A percentile compares a stretch with the other conserved stretches of the same genome.
phyloP scores from a whole-genome alignment of 2,797 vertebrate species.

The Mareca strepera region DNA sequence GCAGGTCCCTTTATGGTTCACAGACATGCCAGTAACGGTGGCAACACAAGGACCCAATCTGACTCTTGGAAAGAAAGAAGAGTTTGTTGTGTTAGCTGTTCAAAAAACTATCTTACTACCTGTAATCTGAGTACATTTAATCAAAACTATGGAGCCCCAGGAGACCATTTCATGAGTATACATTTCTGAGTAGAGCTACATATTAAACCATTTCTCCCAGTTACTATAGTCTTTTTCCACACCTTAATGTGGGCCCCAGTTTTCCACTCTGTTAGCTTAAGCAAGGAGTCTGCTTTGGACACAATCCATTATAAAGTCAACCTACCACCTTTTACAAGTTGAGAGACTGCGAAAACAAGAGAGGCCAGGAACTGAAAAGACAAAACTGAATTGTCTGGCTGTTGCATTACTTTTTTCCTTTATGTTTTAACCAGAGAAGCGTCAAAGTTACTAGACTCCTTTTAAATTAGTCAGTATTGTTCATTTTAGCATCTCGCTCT shows the following conservation, averaged over 20 bases:
- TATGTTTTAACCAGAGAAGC: conserved; percentile 19
- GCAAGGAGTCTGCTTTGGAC: conserved; percentile 52
- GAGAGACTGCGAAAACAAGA: conserved; percentile 35
- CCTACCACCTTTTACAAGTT: conserved; percentile 16
- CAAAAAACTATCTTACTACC: neutral
- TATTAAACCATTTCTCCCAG: conserved; percentile 41
- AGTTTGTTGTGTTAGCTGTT: neutral
- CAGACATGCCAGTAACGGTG: neutral
- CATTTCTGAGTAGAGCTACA: neutral
- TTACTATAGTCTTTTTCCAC: conserved; percentile 8
- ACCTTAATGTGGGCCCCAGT: neutral
- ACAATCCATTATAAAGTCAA: conserved; percentile 49
- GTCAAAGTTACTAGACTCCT: conserved; percentile 4
- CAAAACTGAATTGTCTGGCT: neutral
- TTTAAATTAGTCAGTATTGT: conserved; percentile 19
- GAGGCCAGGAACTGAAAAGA: conserved; percentile 7
- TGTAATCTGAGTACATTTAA: neutral
- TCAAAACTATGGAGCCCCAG: neutral
- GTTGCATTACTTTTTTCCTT: conserved; percentile 3
- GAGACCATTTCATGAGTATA: neutral
- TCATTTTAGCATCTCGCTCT: conserved; percentile 32
- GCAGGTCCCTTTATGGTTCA: neutral
- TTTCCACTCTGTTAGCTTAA: conserved; percentile 53
- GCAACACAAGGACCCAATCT: neutral
- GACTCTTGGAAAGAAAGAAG: neutral